Percentiles rank a stretch among this genome's conserved stretches.
Evolutionary conservation across 2,797 vertebrate genomes (phyloP).

Genomic region (Coendou prehensilis): DNA sequence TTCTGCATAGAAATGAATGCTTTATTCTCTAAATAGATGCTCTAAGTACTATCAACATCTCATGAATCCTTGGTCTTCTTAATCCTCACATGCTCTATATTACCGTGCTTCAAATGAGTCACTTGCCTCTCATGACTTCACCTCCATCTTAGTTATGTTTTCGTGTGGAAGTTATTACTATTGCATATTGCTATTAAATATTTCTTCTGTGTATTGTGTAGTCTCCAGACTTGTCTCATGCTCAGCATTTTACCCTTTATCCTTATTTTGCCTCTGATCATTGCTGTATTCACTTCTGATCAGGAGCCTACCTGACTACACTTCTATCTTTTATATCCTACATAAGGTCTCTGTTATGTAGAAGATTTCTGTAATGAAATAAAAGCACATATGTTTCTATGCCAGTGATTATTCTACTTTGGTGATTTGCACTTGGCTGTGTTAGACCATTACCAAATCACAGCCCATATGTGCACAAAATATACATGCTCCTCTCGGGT

Average conservation of each 20-base stretch:
- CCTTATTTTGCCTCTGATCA: not conserved
- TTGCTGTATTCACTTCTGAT: not conserved
- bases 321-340: not conserved
- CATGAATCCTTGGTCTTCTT: slow-evolving; percentile 16
- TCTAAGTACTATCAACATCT: not conserved
- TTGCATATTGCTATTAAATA: not conserved
- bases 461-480: not conserved
- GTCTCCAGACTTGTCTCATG: not conserved
- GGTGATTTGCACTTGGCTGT: not conserved
- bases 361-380: not conserved
- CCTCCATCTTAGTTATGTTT: not conserved
- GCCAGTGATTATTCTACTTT: not conserved
- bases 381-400: not conserved
- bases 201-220: not conserved
- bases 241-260: not conserved
- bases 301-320: not conserved
- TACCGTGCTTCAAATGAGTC: slow-evolving; percentile 13
- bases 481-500: not conserved
- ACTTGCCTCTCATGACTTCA: not conserved
- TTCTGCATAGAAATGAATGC: slow-evolving; percentile 51
- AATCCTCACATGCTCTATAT: slow-evolving; percentile 12
- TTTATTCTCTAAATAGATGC: slow-evolving; percentile 73
- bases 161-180: not conserved
- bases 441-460: not conserved
- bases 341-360: not conserved